A percentile compares a stretch with the other conserved stretches of the same genome.
Conservation (phyloP, 2,797 vertebrate genomes). For the Leptoclinus maculatus region DNA sequence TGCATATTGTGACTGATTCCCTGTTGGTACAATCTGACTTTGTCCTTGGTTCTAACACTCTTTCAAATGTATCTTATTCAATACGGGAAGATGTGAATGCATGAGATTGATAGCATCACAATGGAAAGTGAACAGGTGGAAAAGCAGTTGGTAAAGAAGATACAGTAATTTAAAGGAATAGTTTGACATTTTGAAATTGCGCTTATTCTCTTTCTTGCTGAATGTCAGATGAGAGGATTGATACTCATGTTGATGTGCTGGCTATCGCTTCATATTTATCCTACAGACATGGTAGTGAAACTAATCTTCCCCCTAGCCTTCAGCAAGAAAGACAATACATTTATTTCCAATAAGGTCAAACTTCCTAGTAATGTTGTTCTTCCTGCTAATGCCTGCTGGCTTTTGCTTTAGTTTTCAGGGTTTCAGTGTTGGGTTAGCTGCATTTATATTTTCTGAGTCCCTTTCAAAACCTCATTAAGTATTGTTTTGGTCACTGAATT, state of each 20-base stretch:
- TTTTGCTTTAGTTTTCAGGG: background rate
- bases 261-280: background rate
- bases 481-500: background rate
- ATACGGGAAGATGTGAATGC: background rate
- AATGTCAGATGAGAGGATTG: too few species aligned
- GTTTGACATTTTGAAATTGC: too few species aligned
- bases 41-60: background rate
- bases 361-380: background rate
- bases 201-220: too few species aligned
- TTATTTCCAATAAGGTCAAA: too few species aligned
- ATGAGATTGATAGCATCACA: background rate
- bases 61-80: background rate
- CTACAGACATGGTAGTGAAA: background rate
- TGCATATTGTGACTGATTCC: slow-evolving; percentile 20
- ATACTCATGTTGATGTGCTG: too few species aligned
- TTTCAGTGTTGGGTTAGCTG: background rate
- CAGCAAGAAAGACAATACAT: background rate
- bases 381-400: background rate
- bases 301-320: background rate
- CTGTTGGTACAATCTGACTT: background rate
- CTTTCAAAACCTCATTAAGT: background rate
- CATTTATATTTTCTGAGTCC: background rate
- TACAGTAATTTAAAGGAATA: too few species aligned
- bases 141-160: background rate
- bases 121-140: background rate